Conservation (phyloP, 2,113 vertebrate species). For the Macquaria ambigua region DNA sequence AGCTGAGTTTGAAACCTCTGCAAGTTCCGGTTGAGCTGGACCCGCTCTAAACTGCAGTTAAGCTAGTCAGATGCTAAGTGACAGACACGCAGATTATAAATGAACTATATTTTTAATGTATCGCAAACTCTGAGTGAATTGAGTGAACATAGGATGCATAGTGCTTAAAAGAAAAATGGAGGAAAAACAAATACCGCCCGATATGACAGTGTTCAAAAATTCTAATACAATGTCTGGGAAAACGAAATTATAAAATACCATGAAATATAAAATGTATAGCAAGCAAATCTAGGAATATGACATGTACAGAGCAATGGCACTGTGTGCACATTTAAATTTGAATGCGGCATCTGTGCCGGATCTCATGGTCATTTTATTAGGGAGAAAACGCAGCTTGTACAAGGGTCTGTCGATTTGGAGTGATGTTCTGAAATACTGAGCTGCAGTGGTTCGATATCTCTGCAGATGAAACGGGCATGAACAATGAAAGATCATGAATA, state of each 20-base stretch:
- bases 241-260: neutral
- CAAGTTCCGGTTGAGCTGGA: no score
- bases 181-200: neutral
- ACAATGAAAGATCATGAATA: constrained; percentile 43
- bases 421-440: constrained; percentile 33
- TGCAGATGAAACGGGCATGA: constrained; percentile 1
- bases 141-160: no score
- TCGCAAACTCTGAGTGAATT: no score
- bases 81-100: no score
- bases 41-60: no score
- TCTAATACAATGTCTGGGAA: neutral
- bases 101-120: no score
- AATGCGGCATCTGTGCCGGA: no score
- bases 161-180: neutral
- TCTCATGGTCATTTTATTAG: neutral
- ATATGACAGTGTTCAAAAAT: neutral
- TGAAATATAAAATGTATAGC: neutral
- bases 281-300: neutral
- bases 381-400: neutral
- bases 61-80: no score
- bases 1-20: no score
- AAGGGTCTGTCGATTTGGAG: neutral
- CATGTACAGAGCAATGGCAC: neutral
- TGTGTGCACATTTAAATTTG: neutral
- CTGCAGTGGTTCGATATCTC: neutral